Evolutionary conservation across 2,113 vertebrate species (phyloP), one percentile per base, ranked within the genome.

Genomic region (Pycnonotus jocosus): DNA sequence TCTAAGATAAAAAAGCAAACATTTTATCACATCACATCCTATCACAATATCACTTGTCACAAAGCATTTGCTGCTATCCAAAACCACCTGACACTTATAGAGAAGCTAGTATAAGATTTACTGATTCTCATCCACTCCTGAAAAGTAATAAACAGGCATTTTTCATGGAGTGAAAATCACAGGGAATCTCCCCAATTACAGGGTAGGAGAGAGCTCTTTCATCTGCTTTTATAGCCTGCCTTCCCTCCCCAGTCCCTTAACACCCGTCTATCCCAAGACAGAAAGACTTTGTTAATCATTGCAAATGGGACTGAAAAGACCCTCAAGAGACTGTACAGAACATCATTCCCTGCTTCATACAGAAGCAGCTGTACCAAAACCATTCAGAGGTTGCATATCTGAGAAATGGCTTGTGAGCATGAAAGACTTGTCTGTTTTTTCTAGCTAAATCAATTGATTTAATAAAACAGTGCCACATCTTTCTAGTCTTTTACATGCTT

Each of bases 341-440:
- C 83, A 86, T 77, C 82, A 82, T 65, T 88, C 76, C 58, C 86
- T 61, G 54, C 27, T 90, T 88, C 86, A 86, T 14, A 90, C 37
- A 80, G 80, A 77, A 95, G 86, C 96, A 92, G 91, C 94, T 96
- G 96, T 92, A 93, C 83, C 86, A 88, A 93, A 93, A 76, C 79
- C 76, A 91, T 95, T 95, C 94, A 93, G 76, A 91, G 58, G 58
- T 73, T 96, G 87, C 68, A 48, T 79, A 92, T 53, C 6, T 1
- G 71, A 83, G 86, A 95, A 93, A 93, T 22, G 66, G 28, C 54
- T 95, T 90, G 45, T 28, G 42, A 93, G 80, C 54, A 81, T 86
- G 86, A 96, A 96, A 95, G 89, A 65, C 88, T 82, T 77, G n/a
- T 69, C 80, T 90, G 86, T 4, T 91, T 88, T 93, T 83, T 80